Evolutionary conservation across 2,888 invertebrate species (phyloP).

Genomic region (Beris morrisii): DNA sequence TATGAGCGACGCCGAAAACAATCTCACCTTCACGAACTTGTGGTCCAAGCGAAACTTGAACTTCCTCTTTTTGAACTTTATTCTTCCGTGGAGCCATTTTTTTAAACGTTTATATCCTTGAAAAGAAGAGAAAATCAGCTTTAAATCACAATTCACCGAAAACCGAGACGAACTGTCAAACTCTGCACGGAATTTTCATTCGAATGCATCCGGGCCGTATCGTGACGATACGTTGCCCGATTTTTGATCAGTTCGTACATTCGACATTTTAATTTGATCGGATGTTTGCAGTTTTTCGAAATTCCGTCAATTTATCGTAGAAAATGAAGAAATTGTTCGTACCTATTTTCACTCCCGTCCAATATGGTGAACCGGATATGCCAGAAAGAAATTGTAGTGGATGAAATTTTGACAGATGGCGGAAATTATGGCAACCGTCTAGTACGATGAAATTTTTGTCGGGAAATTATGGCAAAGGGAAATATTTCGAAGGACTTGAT

Average conservation of each 20-base stretch:
- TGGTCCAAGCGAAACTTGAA: constrained; percentile 92
- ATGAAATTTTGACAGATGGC: constrained; percentile 15
- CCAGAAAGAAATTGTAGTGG: constrained; percentile 47
- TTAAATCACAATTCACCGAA: not conserved
- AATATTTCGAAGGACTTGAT: too few species aligned
- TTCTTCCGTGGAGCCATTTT: constrained; percentile 98
- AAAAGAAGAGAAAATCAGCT: not conserved
- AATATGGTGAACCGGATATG: constrained; percentile 52
- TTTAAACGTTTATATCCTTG: constrained; percentile 28
- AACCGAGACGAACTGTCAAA: constrained; percentile 21
- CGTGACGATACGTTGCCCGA: not conserved
- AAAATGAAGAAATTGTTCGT: constrained; percentile 40
- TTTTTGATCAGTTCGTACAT: not conserved
- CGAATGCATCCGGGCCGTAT: constrained; percentile 6
- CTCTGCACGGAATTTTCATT: constrained; percentile 8
- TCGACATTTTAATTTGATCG: too few species aligned
- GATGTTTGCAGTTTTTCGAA: constrained; percentile 2
- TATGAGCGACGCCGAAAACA: constrained; percentile 99
- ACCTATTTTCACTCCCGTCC: constrained; percentile 47
- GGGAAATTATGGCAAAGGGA: too few species aligned
- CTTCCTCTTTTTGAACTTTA: constrained; percentile 95
- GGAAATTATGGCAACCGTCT: not conserved
- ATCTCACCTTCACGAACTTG: constrained; percentile 96
- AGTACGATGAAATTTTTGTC: too few species aligned
- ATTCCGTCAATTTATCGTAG: constrained; percentile 41